Base-by-base conservation (phyloP, 2,113 vertebrate genomes). In the Nesoenas mayeri region DNA sequence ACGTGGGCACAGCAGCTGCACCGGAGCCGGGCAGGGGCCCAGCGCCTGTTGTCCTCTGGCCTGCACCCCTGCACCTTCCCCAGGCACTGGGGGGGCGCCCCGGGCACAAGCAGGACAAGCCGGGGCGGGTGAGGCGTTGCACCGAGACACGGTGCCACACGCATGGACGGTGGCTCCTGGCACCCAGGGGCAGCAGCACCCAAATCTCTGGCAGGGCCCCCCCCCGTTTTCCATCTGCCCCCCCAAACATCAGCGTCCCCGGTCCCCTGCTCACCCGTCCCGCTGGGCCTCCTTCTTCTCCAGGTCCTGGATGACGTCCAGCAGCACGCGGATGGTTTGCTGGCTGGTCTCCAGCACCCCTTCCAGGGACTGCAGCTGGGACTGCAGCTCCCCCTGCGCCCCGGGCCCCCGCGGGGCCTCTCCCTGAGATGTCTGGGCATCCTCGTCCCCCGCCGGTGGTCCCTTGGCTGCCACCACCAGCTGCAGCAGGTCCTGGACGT, bases 261-360 rank as follows among this genome's bases (percentile, higher is more conserved):
- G 0, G 1, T 12, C 11, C 11, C 13, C 40, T 44, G 66, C 98
- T 99, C 97, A 99, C 98, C 98, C 98, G 0, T 99, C 98, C 94
- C 98, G 91, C 93, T 98, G 98, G 3, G 98, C 98, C 93, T 99
- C 98, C 96, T 98, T 99, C 97, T 98, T 98, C 97, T 99, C 98
- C 96, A 99, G 97, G 97, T 99, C 98, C 98, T 99, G 98, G 97
- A 99, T 99, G 94, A 99, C 98, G 12, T 98, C 98, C 97, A 99
- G 98, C 92, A 99, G 98, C 92, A 99, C 97, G 72, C 98, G 98
- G 95, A 99, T 99, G 95, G 98, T 99, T 90, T 99, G 98, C 96
- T 99, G 98, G 98, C 98, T 99, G 85, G 98, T 98, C 96, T 99
- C 98, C 97, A 99, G 97, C 84, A 99, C 98, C 48, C 98, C 98